These are phyloP conservation scores for Drosophila leonis DNA, from an alignment of 2,888 invertebrate genomes.

Conservation along the genomic window DNA sequence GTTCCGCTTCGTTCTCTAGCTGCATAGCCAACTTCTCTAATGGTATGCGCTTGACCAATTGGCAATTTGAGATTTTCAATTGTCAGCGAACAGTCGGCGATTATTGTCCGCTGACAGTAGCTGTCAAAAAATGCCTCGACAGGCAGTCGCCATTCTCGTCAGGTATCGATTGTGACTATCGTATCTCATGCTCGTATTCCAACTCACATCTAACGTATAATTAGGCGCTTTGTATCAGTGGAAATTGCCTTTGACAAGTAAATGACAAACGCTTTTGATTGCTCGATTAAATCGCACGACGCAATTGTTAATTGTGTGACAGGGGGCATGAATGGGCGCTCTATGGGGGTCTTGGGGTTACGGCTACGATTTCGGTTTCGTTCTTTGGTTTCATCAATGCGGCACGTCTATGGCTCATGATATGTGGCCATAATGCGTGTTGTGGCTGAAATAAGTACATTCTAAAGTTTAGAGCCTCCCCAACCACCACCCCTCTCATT, in stretches of 20 bases:
- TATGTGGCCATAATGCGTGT: slow-evolving; percentile 77
- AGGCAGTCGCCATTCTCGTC: slow-evolving; percentile 37
- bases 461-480: slow-evolving; percentile 60
- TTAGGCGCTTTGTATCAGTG: slow-evolving; percentile 65
- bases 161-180: slow-evolving; percentile 15
- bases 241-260: slow-evolving; percentile 75
- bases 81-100: slow-evolving; percentile 22
- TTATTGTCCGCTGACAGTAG: slow-evolving; percentile 27
- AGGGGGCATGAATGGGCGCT: background rate
- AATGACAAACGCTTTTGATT: slow-evolving; percentile 78
- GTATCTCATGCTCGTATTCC: background rate
- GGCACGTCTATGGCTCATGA: slow-evolving; percentile 63
- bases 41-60: slow-evolving; percentile 22
- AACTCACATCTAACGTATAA: slow-evolving; percentile 52
- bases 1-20: slow-evolving; percentile 21
- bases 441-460: slow-evolving; percentile 70
- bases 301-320: slow-evolving; percentile 70
- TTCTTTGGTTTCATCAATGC: slow-evolving; percentile 52
- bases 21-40: slow-evolving; percentile 23
- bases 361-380: slow-evolving; percentile 19
- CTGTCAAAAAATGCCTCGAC: slow-evolving; percentile 69
- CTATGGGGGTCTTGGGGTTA: slow-evolving; percentile 17
- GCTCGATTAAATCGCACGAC: slow-evolving; percentile 74
- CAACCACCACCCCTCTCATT: background rate
- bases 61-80: slow-evolving; percentile 37